A percentile compares a stretch with the other conserved stretches of the same genome.
These are phyloP conservation scores for Aquatica leii DNA, from an alignment of 2,888 invertebrate species.

Conservation along the genomic window DNA sequence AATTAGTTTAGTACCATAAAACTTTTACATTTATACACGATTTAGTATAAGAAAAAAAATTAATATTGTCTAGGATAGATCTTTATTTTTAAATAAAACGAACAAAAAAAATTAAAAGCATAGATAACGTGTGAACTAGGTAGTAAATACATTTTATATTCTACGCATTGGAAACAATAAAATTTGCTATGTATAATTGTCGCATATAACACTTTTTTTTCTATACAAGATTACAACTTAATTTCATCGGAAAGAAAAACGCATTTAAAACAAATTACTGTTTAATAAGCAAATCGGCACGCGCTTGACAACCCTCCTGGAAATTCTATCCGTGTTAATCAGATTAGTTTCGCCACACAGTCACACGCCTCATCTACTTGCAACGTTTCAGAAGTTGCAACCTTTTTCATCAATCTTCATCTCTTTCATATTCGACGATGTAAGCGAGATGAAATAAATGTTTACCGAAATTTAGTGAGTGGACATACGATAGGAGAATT, in stretches of 20 bases:
- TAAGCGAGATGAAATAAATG: conserved; percentile 29
- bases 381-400: conserved; percentile 22
- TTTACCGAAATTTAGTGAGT: conserved; percentile 29
- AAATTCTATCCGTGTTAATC: conserved; percentile 56
- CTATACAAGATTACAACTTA: not conserved
- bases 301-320: conserved; percentile 47
- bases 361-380: conserved; percentile 57
- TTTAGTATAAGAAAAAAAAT: too few species aligned
- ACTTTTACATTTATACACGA: too few species aligned
- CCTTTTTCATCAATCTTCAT: conserved; percentile 32
- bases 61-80: too few species aligned
- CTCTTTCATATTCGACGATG: conserved; percentile 31
- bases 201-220: too few species aligned
- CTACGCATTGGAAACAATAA: too few species aligned
- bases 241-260: conserved; percentile 14
- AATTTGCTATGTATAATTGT: too few species aligned
- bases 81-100: too few species aligned
- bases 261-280: conserved; percentile 49
- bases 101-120: too few species aligned
- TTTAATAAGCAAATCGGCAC: conserved; percentile 57
- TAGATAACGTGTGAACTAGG: too few species aligned
- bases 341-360: conserved; percentile 57
- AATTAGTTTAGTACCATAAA: too few species aligned
- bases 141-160: too few species aligned
- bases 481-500: conserved; percentile 35